Base-by-base conservation (phyloP, 2,113 vertebrate genomes). In the Prionailurus bengalensis region DNA sequence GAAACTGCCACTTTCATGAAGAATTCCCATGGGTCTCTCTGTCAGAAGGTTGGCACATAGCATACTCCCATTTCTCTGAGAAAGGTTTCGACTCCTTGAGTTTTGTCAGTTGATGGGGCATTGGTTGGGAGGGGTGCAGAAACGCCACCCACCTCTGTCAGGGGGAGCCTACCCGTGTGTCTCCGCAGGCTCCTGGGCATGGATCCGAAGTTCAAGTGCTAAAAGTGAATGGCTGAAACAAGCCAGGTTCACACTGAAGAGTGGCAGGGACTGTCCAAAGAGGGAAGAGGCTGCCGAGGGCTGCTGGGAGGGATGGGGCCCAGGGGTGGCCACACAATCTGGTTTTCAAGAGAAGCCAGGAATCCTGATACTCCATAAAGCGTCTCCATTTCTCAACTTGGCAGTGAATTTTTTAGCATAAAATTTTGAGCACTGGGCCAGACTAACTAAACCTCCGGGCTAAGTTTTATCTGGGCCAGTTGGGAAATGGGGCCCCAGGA, bases 271-370 rank as follows among this genome's bases (percentile, higher is more conserved):
- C 58, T n/a, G 21, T 89, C 95, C 45, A 71, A 65, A 68, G 55
- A 15, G 53, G 73, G 33, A 66, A 70, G 76, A n/a, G 53, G 73
- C 55, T 63, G 4, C 42, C 70, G 51, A 33, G 76, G 42, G 61
- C 36, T 36, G 42, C 81, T 74, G 15, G 71, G 73, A 96, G 76
- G 48, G 48, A 19, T 16, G 1, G 36, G n/a, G 51, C 89, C 86
- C 78, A 55, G 36, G 36, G 71, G 7, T 21, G 25, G 27, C 39
- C 70, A 74, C 12, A 8, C 1, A 23, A n/a, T 66, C 55, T 8
- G 16, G 36, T 92, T 80, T 93, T 94, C 25, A 80, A 91, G 94
- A 91, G 36, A 95, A 95, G 48, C 86, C 92, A 76, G 82, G 63
- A 89, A 89, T 85, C 86, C n/a, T 3, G 58, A 63, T 81, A 70